Evolutionary conservation across 2,797 vertebrate species (phyloP), one percentile per base, ranked within the genome.

Genomic region (Chrosomus eos): DNA sequence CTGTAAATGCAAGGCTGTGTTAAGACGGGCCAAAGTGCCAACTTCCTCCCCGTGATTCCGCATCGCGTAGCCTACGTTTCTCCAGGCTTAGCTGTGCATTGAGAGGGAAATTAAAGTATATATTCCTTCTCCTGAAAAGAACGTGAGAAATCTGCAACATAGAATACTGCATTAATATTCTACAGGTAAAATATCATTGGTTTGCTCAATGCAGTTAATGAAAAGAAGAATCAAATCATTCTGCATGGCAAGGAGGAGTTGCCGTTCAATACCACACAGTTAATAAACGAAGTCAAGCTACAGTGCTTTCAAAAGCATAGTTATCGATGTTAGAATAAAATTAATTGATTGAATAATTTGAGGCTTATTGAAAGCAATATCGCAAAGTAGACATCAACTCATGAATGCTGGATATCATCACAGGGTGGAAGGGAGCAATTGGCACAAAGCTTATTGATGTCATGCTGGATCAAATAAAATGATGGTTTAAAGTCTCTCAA

Each of bases 181-280:
- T 84, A 58, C 68, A 83, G 70, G 33, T 83, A 14, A 79, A 71
- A 58, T 58, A 72, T 75, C 75, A 85, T 76, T 75, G 38, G 86
- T 85, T 76, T 71, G 77, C 78, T 72, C 67, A 86, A 72, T 84
- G 71, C 77, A 76, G 73, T 55, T 73, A 82, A 76, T 71, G 7
- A 78, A 62, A 74, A 62, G 58, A 60, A 60, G 58, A 85, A 78
- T 58, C 38, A 70, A 75, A 73, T 80, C 83, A 72, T 83, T 88
- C 85, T 70, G 81, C 84, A 84, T 71, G 85, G 77, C 83, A 87
- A 82, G 51, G 71, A 86, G 84, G 74, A 67, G 79, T 75, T 83
- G 78, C 81, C 33, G 48, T 80, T 87, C 84, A 87, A 77, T 85
- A 67, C 82, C 85, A 85, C 84, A 88, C 80, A 74, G 86, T 82